Evolutionary conservation across 30 jellyfish, hydroid and myxozoan genomes (phyloP), one percentile per base, ranked within the genome.

Genomic region (Cassiopea andromeda): DNA sequence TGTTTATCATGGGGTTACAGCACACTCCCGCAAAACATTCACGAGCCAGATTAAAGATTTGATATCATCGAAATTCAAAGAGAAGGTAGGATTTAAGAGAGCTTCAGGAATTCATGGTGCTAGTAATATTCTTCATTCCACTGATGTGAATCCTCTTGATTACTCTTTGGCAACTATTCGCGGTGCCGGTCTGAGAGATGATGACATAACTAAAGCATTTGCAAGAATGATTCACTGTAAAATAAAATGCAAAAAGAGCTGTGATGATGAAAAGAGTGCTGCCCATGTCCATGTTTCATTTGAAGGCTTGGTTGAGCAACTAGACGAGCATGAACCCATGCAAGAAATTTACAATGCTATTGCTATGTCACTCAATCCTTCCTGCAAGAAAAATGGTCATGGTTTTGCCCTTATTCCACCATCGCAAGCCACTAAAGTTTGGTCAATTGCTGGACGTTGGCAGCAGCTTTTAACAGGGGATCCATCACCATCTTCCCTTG

Each of bases 141-240:
- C 87, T 70, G 93, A 82, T 82, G 91, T 82, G 83, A 82, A 82
- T 82, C 91, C 91, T 82, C 91, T 82, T 82, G 91, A 82, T 82
- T 82, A 82, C 91, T 67, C 91, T 82, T 82, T 82, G 19, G 91
- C 91, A 82, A 82, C 91, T 67, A 82, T 69, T 49, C 73, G 91
- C 83, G 91, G 91, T 82, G 91, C 38, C 84, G 91, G 91, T 82
- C 91, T 82, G 50, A 82, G 91, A 67, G 91, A 82, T 82, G 90
- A 81, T 81, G 82, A 82, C 83, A 82, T 82, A 82, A 82, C 83
- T 69, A 82, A 82, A 82, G 91, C 91, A 19, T 82, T 82, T 69
- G 91, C 91, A 68, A 82, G 50, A 47, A 82, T 82, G 91, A 67
- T 82, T 68, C 91, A 82, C 91, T 83, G 83, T 64, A 82, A 82